phyloP scores from a whole-genome alignment of 2,113 vertebrate species.

The human region DNA sequence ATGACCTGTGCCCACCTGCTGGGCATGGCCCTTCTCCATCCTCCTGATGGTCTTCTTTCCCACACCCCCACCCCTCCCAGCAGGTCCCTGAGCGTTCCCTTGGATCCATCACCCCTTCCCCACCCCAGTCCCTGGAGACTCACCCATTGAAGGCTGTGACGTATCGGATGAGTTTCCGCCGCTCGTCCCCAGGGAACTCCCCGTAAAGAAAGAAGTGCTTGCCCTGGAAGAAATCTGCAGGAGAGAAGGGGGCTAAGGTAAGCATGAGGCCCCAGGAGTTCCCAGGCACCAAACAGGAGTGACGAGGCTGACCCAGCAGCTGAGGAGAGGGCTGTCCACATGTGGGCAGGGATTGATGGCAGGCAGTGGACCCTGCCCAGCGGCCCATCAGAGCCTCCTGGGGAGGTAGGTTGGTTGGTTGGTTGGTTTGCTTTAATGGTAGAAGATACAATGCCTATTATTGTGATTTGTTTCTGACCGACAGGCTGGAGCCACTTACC shows the following conservation, averaged over 20 bases:
- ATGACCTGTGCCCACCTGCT: background rate
- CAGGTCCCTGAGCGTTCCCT: background rate
- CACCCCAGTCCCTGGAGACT: background rate
- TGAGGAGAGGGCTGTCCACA: background rate
- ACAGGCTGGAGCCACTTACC: background rate
- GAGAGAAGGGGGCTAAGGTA: background rate
- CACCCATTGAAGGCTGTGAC: slow-evolving; percentile 94
- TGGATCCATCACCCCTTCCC: background rate
- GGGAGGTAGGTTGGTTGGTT: background rate
- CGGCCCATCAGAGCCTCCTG: background rate
- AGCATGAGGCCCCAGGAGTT: background rate
- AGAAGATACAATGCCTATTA: background rate
- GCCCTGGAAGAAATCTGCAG: slow-evolving; percentile 89
- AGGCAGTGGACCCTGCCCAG: background rate
- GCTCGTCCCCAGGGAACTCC: slow-evolving; percentile 90
- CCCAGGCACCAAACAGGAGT: too few species aligned
- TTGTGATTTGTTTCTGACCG: accelerated
- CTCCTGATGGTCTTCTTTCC: background rate
- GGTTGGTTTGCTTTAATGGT: background rate
- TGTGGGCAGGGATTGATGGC: background rate
- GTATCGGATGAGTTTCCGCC: slow-evolving; percentile 89
- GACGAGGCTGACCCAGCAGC: accelerated
- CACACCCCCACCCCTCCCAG: background rate
- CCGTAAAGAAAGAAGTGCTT: slow-evolving; percentile 93
- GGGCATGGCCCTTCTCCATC: background rate